Evolutionary conservation across 2,888 invertebrate genomes (phyloP).

Genomic region (Hyles lineata): DNA sequence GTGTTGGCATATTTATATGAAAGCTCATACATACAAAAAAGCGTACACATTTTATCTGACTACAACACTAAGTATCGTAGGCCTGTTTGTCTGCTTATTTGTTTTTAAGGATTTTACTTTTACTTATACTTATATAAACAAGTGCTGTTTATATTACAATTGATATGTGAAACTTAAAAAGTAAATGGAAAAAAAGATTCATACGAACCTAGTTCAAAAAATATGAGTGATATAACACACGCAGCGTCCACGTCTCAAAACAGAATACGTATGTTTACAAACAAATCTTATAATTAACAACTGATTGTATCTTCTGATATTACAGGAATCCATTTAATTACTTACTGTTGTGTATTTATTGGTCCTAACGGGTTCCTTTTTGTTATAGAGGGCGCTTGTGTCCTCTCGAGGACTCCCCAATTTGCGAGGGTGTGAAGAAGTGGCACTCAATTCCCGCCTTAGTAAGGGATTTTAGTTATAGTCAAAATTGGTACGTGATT

Average conservation of each 20-base stretch:
- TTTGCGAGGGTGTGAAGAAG: slow-evolving; percentile 12
- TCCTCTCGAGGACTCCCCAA: slow-evolving; percentile 23
- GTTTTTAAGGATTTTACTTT: too few species aligned
- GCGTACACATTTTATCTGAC: too few species aligned
- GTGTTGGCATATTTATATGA: too few species aligned
- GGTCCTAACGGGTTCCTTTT: slow-evolving; percentile 34
- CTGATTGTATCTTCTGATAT: slow-evolving; percentile 48
- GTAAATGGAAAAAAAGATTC: too few species aligned
- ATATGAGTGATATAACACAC: too few species aligned
- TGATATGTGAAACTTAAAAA: too few species aligned
- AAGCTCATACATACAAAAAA: too few species aligned
- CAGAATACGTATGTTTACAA: slow-evolving; percentile 39
- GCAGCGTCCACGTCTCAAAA: not conserved
- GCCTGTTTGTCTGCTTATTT: too few species aligned
- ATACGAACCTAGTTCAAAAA: too few species aligned
- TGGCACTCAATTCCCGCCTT: slow-evolving; percentile 12
- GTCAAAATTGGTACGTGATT: slow-evolving; percentile 11
- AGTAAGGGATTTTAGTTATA: slow-evolving; percentile 24
- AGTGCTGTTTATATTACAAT: too few species aligned
- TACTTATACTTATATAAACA: too few species aligned
- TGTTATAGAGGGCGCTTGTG: slow-evolving; percentile 22
- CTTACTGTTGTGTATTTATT: slow-evolving; percentile 39
- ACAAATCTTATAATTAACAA: slow-evolving; percentile 46
- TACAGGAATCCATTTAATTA: slow-evolving; percentile 52
- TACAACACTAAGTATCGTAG: too few species aligned